Conservation (phyloP, 2,888 invertebrate species). For the Ennomos quercinarius region DNA sequence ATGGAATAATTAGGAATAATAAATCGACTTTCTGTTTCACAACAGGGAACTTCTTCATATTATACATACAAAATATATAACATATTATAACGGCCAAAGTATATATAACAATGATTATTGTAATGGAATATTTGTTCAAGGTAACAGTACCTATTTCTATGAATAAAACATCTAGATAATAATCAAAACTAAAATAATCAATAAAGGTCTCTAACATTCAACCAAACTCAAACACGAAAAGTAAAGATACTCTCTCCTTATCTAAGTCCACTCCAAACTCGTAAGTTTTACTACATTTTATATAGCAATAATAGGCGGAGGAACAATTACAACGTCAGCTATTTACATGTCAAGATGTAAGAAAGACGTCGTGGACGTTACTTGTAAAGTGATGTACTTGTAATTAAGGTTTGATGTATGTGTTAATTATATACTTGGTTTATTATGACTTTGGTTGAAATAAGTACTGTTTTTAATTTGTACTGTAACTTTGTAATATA, state of each 20-base stretch:
- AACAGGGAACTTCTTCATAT: too few species aligned
- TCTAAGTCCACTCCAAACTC: constrained; percentile 9
- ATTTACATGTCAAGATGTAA: constrained; percentile 70
- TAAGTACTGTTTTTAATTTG: background rate
- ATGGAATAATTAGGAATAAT: too few species aligned
- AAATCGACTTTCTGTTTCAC: too few species aligned
- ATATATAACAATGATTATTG: too few species aligned
- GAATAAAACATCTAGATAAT: too few species aligned
- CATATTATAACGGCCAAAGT: too few species aligned
- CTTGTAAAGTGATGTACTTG: background rate
- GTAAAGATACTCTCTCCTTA: constrained; percentile 6
- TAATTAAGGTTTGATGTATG: constrained; percentile 12
- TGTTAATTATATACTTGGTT: constrained; percentile 10
- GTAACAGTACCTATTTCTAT: too few species aligned
- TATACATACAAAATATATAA: too few species aligned
- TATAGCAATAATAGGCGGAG: constrained; percentile 64
- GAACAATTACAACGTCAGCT: constrained; percentile 69
- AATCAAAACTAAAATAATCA: too few species aligned
- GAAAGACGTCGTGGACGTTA: constrained; percentile 28
- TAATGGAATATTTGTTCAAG: too few species aligned
- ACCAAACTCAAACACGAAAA: background rate
- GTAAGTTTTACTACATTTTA: constrained; percentile 27
- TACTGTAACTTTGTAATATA: background rate
- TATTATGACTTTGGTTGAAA: background rate
- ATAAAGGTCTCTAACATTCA: too few species aligned